A percentile compares a stretch with the other conserved stretches of the same genome.
Conservation (phyloP, 2,113 vertebrate species). For the Regulus satrapa region DNA sequence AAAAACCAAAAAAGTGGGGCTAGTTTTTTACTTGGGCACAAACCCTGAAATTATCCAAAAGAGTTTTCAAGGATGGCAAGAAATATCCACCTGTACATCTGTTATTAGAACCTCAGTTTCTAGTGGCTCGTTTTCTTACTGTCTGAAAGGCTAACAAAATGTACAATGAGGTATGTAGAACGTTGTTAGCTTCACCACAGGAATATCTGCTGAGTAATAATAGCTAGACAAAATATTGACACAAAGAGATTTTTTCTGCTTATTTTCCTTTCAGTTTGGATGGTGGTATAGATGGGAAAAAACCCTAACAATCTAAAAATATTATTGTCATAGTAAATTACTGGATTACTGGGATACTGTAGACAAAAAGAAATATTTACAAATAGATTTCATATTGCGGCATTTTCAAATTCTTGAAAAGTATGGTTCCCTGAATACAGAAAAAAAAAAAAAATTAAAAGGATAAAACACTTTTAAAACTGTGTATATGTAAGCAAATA, state of each 20-base stretch:
- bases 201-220: not conserved
- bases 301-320: not conserved
- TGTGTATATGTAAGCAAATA: not conserved
- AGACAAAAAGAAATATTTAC: not conserved
- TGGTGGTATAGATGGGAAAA: not conserved
- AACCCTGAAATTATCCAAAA: not conserved
- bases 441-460: not conserved
- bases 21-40: not conserved
- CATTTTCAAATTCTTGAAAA: not conserved
- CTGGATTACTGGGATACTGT: not conserved
- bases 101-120: not conserved
- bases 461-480: not conserved
- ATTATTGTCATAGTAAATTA: not conserved
- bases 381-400: not conserved
- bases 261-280: not conserved
- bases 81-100: not conserved
- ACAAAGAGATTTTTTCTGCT: not conserved
- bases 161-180: not conserved
- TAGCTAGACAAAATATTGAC: not conserved
- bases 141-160: not conserved
- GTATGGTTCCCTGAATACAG: not conserved
- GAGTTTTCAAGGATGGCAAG: not conserved
- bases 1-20: accelerated
- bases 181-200: not conserved
- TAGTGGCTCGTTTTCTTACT: not conserved